Evolutionary conservation across 2,797 vertebrate genomes (phyloP).

Genomic region (Dendrocincla fuliginosa): DNA sequence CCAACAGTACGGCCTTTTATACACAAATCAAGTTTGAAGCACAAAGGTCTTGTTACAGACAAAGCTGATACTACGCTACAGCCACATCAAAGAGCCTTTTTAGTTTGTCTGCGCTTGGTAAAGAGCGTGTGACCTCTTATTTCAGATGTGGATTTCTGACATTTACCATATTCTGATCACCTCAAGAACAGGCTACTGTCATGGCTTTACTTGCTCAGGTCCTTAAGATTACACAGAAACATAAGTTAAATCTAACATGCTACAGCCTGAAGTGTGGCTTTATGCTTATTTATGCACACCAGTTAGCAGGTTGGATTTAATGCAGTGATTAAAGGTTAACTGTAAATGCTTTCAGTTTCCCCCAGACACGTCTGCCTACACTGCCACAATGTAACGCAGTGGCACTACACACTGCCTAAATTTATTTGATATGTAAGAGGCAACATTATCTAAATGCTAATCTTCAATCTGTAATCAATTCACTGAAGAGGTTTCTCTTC

Average conservation of each 20-base stretch:
- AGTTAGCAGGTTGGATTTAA: not conserved
- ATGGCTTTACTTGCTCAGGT: not conserved
- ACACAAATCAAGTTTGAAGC: not conserved
- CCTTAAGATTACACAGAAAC: not conserved
- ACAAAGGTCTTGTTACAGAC: not conserved
- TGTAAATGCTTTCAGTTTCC: constrained; percentile 28
- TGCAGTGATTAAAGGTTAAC: not conserved
- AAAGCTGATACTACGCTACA: constrained; percentile 31
- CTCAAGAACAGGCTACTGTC: not conserved
- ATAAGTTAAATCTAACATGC: not conserved
- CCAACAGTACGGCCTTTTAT: not conserved
- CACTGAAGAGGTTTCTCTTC: not conserved
- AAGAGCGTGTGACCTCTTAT: not conserved
- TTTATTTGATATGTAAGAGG: not conserved
- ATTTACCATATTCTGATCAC: constrained; percentile 46
- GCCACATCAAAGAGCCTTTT: constrained; percentile 56
- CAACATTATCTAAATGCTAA: not conserved
- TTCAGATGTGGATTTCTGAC: constrained; percentile 64
- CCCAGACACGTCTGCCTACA: not conserved
- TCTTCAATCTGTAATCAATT: not conserved
- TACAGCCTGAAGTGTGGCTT: not conserved
- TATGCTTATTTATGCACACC: not conserved
- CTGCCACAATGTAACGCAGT: not conserved
- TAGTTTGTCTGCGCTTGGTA: not conserved
- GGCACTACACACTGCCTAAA: not conserved